phyloP scores from a whole-genome alignment of 2,888 invertebrate genomes.

The Epirrhoe tristata region DNA sequence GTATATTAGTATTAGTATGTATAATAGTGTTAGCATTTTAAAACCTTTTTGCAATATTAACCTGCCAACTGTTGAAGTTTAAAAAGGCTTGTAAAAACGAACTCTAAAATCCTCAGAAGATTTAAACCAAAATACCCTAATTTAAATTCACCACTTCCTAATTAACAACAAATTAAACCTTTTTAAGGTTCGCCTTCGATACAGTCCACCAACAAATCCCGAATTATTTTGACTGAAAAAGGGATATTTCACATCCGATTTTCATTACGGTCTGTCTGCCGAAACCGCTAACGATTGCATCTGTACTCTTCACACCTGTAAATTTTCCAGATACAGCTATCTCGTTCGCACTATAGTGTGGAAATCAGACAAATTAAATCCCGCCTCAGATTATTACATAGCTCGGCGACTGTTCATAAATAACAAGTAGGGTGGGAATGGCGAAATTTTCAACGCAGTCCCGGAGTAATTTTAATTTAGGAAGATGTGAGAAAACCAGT shows the following conservation, averaged over 20 bases:
- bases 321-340: slow-evolving; percentile 39
- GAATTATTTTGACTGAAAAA: slow-evolving; percentile 39
- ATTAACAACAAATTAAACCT: slow-evolving; percentile 46
- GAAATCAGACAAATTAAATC: slow-evolving; percentile 91
- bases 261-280: slow-evolving; percentile 66
- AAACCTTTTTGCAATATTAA: no score
- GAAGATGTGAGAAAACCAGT: not conserved
- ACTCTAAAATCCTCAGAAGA: slow-evolving; percentile 10
- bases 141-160: slow-evolving; percentile 25
- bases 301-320: slow-evolving; percentile 47
- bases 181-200: slow-evolving; percentile 40
- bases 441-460: slow-evolving; percentile 19
- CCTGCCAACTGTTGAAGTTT: no score
- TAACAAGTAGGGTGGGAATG: slow-evolving; percentile 61
- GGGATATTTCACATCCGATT: slow-evolving; percentile 59
- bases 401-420: slow-evolving; percentile 90
- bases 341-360: slow-evolving; percentile 81
- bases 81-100: not conserved
- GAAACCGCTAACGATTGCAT: slow-evolving; percentile 74
- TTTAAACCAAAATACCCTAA: slow-evolving; percentile 18
- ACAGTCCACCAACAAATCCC: slow-evolving; percentile 57
- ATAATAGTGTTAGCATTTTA: no score
- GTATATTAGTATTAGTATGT: no score
- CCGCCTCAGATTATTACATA: slow-evolving; percentile 90
- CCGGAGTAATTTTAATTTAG: slow-evolving; percentile 26